These are phyloP conservation scores for Myiotriccus ornatus DNA, from an alignment of 2,797 vertebrate genomes.

Conservation along the genomic window DNA sequence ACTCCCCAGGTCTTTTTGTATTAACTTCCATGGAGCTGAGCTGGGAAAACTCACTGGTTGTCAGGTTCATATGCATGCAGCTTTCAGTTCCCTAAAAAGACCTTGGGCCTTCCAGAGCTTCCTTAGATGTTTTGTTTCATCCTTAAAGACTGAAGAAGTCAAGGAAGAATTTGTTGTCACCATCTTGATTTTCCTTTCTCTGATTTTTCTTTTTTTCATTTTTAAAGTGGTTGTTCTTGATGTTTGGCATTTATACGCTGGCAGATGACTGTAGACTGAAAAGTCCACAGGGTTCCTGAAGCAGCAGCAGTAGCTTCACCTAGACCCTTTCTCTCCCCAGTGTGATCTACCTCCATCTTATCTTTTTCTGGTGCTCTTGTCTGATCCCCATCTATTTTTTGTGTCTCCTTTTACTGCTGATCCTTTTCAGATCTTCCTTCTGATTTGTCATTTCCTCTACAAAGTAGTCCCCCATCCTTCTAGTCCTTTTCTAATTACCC, in stretches of 20 bases:
- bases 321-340: neutral
- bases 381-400: neutral
- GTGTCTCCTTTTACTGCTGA: neutral
- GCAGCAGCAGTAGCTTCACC: neutral
- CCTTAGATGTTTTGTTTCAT: neutral
- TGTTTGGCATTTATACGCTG: neutral
- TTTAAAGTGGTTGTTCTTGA: neutral
- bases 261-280: neutral
- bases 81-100: neutral
- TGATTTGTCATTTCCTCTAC: neutral
- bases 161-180: neutral
- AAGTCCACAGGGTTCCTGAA: neutral
- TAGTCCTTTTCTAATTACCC: neutral
- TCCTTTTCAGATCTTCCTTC: neutral
- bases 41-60: neutral
- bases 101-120: neutral
- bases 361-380: fast-evolving
- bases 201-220: neutral
- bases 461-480: neutral
- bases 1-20: neutral
- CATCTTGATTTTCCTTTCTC: neutral
- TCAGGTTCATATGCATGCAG: neutral
- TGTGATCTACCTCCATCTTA: neutral
- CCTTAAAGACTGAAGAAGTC: neutral
- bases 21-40: neutral